Conservation (phyloP, 2,797 vertebrate genomes). For the Kryptolebias ocellatus region DNA sequence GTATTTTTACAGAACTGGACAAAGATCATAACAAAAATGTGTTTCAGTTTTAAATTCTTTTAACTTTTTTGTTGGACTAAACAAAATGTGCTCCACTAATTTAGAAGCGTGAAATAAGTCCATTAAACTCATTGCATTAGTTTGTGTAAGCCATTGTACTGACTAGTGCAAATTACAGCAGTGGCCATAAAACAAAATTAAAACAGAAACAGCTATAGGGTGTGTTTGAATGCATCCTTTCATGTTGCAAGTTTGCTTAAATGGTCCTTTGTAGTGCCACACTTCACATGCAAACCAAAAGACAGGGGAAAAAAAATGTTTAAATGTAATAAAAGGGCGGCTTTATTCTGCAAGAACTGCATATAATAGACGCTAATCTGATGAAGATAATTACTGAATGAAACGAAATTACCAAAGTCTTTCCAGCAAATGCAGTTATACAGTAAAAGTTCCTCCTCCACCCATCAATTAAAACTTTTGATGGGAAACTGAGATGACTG, state of each 20-base stretch:
- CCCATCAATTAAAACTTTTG: conserved; percentile 49
- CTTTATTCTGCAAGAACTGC: conserved; percentile 23
- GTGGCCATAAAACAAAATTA: no score
- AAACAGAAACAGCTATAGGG: no score
- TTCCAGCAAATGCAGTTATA: conserved; percentile 46
- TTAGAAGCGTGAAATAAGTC: no score
- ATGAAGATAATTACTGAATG: conserved; percentile 50
- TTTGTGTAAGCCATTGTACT: no score
- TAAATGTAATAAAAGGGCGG: conserved; percentile 31
- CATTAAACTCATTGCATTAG: no score
- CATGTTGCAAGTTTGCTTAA: background rate
- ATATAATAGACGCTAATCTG: conserved; percentile 49
- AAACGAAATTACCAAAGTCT: conserved; percentile 36
- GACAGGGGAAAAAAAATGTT: conserved; percentile 30
- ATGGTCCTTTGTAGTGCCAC: background rate
- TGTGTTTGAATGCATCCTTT: no score
- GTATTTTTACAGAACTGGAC: no score
- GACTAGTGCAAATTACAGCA: no score
- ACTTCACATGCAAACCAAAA: conserved; percentile 10
- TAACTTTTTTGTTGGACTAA: no score
- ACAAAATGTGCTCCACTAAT: no score
- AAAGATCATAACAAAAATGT: no score
- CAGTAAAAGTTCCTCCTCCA: conserved; percentile 34
- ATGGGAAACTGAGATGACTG: conserved; percentile 37
- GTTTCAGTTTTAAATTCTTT: no score